Percentiles rank a stretch among this genome's conserved stretches.
Conservation (phyloP, 2,797 vertebrate genomes). For the Acanthurus leucopareius region DNA sequence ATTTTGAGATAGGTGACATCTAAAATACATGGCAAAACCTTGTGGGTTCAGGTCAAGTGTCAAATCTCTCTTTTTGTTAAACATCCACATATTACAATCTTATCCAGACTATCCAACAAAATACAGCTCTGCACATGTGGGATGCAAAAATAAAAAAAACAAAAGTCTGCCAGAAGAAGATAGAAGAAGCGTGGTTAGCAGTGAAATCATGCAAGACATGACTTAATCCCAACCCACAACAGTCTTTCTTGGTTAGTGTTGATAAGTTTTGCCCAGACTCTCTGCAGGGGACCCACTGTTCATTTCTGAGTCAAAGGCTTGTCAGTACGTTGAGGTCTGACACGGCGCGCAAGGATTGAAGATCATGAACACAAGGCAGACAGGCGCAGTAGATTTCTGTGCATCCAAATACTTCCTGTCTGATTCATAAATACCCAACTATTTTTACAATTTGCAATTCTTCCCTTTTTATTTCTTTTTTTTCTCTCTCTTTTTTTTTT, state of each 20-base stretch:
- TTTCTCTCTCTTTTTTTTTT: slow-evolving; percentile 33
- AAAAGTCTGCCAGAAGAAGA: slow-evolving; percentile 16
- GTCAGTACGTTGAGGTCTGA: slow-evolving; percentile 57
- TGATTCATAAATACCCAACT: slow-evolving; percentile 68
- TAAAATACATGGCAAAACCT: slow-evolving; percentile 30
- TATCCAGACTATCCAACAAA: slow-evolving; percentile 22
- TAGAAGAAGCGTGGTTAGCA: slow-evolving; percentile 31
- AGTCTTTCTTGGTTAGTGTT: slow-evolving; percentile 52
- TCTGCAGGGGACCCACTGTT: slow-evolving; percentile 51
- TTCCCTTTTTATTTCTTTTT: slow-evolving; percentile 20
- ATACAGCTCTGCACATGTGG: slow-evolving; percentile 29
- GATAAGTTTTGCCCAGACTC: slow-evolving; percentile 59
- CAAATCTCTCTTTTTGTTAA: slow-evolving; percentile 52
- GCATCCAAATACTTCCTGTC: slow-evolving; percentile 68
- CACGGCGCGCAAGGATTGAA: slow-evolving; percentile 48
- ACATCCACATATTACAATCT: slow-evolving; percentile 9
- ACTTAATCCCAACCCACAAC: slow-evolving; percentile 60
- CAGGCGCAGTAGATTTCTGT: slow-evolving; percentile 50
- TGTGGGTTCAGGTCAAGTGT: slow-evolving; percentile 55
- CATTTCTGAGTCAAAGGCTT: slow-evolving; percentile 53
- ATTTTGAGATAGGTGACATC: slow-evolving; percentile 40
- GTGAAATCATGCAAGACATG: slow-evolving; percentile 34
- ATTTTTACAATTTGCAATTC: slow-evolving; percentile 72
- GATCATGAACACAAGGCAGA: slow-evolving; percentile 60
- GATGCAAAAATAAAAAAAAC: slow-evolving; percentile 50